A percentile compares a stretch with the other conserved stretches of the same genome.
Evolutionary conservation across 2,797 vertebrate genomes (phyloP).

Genomic region (Arremon brunneinucha): DNA sequence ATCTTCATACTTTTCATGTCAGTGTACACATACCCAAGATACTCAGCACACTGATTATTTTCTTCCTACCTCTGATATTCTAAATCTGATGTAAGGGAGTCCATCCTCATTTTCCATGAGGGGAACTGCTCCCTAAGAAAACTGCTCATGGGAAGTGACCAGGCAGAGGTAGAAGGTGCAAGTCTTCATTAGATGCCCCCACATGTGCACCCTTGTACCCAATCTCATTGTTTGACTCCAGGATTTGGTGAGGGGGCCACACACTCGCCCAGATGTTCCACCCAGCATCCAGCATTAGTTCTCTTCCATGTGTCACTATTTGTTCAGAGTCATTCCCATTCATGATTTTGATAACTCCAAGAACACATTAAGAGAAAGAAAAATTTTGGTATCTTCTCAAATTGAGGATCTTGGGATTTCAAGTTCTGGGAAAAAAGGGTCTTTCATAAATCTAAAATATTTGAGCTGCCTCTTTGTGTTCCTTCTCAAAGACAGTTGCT

Average conservation of each 20-base stretch:
- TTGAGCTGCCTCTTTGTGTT: background rate
- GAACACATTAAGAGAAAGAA: background rate
- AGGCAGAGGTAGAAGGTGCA: fast-evolving
- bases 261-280: background rate
- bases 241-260: background rate
- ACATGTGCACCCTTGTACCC: fast-evolving
- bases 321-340: background rate
- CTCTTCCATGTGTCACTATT: background rate
- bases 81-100: background rate
- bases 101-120: background rate
- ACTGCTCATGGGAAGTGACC: background rate
- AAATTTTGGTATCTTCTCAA: background rate
- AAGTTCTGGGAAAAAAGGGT: background rate
- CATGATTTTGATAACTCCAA: background rate
- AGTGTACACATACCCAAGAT: background rate
- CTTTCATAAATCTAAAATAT: background rate
- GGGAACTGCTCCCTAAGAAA: background rate
- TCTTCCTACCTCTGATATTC: background rate
- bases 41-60: background rate
- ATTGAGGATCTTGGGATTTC: background rate
- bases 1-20: background rate
- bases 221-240: fast-evolving
- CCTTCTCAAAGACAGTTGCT: background rate
- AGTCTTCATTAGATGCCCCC: background rate
- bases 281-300: background rate